These are phyloP conservation scores for Spilogale gracilis DNA, from an alignment of 2,113 vertebrate genomes.

Conservation along the genomic window DNA sequence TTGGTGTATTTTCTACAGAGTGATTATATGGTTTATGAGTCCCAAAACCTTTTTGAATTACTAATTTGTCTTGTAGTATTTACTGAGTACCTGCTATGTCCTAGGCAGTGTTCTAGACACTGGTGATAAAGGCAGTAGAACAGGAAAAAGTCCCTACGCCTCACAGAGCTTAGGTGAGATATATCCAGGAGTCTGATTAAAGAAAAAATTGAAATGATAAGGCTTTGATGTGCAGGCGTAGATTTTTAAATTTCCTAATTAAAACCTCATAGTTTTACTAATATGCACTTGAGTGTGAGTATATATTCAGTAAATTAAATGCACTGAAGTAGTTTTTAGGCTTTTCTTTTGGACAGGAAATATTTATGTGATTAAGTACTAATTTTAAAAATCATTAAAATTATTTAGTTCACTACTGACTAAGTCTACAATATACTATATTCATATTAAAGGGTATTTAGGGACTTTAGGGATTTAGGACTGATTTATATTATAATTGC, in stretches of 20 bases:
- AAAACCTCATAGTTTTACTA: slow-evolving; percentile 35
- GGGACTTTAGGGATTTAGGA: neutral
- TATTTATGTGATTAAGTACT: slow-evolving; percentile 10
- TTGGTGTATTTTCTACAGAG: neutral
- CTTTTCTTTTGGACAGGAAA: neutral
- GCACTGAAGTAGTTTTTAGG: slow-evolving; percentile 1
- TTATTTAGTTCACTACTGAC: slow-evolving; percentile 1
- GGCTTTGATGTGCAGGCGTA: neutral
- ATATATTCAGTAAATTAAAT: slow-evolving; percentile 23
- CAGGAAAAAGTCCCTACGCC: neutral
- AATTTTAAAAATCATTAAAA: slow-evolving; percentile 7
- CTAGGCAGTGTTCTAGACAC: neutral
- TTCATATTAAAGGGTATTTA: slow-evolving; percentile 6
- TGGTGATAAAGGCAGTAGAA: neutral
- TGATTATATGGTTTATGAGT: neutral
- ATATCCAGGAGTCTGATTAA: neutral
- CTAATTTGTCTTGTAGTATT: neutral
- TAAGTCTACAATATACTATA: neutral
- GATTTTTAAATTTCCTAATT: slow-evolving; percentile 14
- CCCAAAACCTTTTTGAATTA: neutral
- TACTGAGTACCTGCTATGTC: neutral
- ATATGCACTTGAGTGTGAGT: neutral
- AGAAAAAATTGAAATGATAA: neutral
- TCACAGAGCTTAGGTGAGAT: slow-evolving; percentile 28
- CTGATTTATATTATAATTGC: neutral